These are phyloP conservation scores for Aptenodytes patagonicus DNA, from an alignment of 2,113 vertebrate species.

Conservation along the genomic window DNA sequence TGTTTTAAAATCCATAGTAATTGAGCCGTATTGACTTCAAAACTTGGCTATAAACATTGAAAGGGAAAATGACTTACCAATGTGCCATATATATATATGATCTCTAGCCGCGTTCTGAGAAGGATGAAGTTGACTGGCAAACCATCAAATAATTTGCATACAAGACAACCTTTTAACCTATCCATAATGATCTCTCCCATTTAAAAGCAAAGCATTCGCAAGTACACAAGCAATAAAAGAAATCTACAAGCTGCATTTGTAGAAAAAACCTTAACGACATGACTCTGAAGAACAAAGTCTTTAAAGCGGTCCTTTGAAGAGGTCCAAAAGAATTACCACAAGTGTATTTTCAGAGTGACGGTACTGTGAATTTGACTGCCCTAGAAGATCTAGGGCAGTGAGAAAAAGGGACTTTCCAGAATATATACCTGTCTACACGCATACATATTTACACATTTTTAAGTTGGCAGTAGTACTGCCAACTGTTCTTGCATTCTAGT, in stretches of 20 bases:
- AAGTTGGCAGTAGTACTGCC: neutral
- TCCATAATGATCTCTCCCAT: neutral
- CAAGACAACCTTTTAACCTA: neutral
- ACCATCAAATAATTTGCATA: neutral
- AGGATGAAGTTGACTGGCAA: neutral
- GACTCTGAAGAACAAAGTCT: neutral
- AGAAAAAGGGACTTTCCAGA: neutral
- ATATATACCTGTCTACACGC: fast-evolving
- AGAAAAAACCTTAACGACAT: neutral
- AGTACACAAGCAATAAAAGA: neutral
- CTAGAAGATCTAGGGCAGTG: neutral
- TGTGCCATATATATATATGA: neutral
- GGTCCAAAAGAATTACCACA: neutral
- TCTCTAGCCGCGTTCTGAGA: neutral
- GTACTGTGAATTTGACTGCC: neutral
- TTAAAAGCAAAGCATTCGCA: neutral
- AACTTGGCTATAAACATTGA: neutral
- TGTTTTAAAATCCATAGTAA: conserved; percentile 2
- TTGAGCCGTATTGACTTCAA: neutral
- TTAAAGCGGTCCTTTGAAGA: neutral
- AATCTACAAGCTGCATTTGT: neutral
- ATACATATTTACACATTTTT: neutral
- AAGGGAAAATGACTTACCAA: neutral
- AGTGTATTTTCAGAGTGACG: neutral
- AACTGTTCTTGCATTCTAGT: too few species aligned